Conservation (phyloP, 1,140 invertebrate species). For the Heterodera schachtii region DNA sequence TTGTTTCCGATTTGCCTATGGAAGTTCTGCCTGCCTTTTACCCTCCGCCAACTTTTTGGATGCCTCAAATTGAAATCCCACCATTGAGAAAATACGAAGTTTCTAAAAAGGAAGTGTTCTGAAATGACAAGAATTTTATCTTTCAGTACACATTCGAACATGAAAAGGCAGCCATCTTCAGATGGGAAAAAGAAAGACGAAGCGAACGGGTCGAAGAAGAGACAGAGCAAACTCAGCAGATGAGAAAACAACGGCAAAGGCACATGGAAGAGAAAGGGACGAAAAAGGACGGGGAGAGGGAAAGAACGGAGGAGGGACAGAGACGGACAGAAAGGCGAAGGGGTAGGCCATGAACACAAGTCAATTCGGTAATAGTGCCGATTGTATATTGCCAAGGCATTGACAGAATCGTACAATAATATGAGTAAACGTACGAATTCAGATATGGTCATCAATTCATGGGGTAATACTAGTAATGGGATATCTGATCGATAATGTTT, state of each 20-base stretch:
- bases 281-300: not conserved
- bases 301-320: not conserved
- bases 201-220: not conserved
- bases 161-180: constrained; percentile 42
- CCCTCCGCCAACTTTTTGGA: constrained; percentile 35
- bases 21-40: constrained; percentile 41
- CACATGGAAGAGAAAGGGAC: no score
- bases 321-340: not conserved
- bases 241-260: no score
- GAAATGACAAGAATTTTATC: not conserved
- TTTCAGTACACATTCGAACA: constrained; percentile 51
- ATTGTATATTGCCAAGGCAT: no score
- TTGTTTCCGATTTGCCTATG: constrained; percentile 47
- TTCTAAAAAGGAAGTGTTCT: constrained; percentile 13
- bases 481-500: no score
- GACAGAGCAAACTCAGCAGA: not conserved
- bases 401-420: no score
- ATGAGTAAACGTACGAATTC: no score
- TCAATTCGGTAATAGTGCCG: no score
- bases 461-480: no score
- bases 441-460: no score
- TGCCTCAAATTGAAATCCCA: constrained; percentile 34
- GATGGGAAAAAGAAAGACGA: constrained; percentile 42
- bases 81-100: constrained; percentile 35
- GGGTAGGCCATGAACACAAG: not conserved